Evolutionary conservation across 2,113 vertebrate genomes (phyloP).

Genomic region (Dasypus novemcinctus): DNA sequence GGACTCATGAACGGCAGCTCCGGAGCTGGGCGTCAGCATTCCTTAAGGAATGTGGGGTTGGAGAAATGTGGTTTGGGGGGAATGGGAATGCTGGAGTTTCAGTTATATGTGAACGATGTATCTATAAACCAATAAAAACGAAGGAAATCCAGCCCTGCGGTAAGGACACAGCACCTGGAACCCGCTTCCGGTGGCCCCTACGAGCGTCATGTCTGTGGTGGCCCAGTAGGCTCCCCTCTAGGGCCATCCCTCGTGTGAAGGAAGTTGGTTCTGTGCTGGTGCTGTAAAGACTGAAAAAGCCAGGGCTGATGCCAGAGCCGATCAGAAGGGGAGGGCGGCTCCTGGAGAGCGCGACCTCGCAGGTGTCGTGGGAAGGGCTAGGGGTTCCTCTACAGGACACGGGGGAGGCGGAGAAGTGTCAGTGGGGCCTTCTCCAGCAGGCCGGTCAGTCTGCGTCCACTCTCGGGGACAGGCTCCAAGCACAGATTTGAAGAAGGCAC

Average conservation of each 20-base stretch:
- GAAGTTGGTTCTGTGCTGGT: not conserved
- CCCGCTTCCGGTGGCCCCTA: not conserved
- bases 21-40: not conserved
- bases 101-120: not conserved
- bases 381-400: not conserved
- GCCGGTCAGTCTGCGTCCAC: not conserved
- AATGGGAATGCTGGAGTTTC: not conserved
- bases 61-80: not conserved
- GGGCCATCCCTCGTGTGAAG: no score
- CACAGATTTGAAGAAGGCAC: not conserved
- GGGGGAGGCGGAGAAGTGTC: no score
- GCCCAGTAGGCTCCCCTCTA: no score
- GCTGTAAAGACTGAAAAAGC: not conserved
- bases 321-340: not conserved
- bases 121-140: not conserved
- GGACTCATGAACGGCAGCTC: not conserved
- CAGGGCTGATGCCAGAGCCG: not conserved
- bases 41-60: not conserved
- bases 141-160: not conserved
- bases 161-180: not conserved
- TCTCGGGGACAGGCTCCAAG: not conserved
- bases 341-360: not conserved
- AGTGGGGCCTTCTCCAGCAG: not conserved
- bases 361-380: not conserved
- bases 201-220: not conserved